Evolutionary conservation across 2,113 vertebrate species (phyloP).

Genomic region (Protobothrops mucrosquamatus): DNA sequence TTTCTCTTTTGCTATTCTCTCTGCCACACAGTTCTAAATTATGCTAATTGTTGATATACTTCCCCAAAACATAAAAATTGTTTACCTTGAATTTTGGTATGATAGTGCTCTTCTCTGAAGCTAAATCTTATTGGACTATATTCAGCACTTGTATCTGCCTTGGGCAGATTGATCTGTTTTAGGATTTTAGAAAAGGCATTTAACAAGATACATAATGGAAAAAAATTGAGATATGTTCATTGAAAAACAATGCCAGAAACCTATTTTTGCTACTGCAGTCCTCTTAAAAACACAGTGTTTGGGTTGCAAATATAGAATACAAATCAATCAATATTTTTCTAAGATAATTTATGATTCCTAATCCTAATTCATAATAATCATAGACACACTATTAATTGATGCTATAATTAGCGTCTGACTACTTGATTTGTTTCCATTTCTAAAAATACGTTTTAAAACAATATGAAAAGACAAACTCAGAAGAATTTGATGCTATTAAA

Average conservation of each 20-base stretch:
- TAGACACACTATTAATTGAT: not conserved
- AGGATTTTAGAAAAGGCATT: conserved; percentile 29
- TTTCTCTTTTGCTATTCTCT: not conserved
- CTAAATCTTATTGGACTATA: conserved; percentile 79
- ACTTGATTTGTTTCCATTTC: not conserved
- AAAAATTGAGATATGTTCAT: not conserved
- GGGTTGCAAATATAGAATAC: not conserved
- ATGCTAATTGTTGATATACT: not conserved
- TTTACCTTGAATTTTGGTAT: conserved; percentile 66
- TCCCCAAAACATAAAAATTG: not conserved
- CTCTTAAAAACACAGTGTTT: not conserved
- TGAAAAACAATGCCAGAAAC: not conserved
- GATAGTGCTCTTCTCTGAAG: conserved; percentile 65
- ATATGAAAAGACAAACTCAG: not conserved
- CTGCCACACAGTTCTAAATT: not conserved
- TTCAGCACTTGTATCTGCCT: conserved; percentile 67
- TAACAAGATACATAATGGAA: conserved; percentile 10
- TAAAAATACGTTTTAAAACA: not conserved
- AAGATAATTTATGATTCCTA: not conserved
- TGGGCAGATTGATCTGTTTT: conserved; percentile 77
- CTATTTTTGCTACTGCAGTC: not conserved
- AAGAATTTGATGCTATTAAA: not conserved
- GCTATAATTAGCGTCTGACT: not conserved
- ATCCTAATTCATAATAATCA: not conserved
- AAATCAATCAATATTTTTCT: not conserved